phyloP scores from a whole-genome alignment of 2,888 invertebrate genomes.

The Seira sanloemensis region DNA sequence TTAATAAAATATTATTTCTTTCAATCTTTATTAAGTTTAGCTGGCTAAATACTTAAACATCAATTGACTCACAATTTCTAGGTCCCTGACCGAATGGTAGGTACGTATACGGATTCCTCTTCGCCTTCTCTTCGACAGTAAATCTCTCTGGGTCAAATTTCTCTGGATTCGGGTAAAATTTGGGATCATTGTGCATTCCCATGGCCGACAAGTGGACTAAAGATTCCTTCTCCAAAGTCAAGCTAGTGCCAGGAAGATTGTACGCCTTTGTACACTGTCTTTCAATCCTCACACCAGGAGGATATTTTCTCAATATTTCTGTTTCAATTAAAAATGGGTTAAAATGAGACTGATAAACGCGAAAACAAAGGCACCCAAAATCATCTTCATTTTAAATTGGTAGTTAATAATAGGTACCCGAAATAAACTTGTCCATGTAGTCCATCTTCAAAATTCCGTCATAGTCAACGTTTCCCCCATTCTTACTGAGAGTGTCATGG shows the following conservation, averaged over 20 bases:
- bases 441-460: conserved; percentile 62
- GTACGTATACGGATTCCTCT: conserved; percentile 49
- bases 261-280: conserved; percentile 75
- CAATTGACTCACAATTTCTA: conserved; percentile 39
- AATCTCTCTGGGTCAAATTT: conserved; percentile 65
- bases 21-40: background rate
- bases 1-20: background rate
- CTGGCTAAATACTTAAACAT: background rate
- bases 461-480: conserved; percentile 57
- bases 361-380: no score
- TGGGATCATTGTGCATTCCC: conserved; percentile 45
- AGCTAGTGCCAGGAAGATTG: conserved; percentile 59
- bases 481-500: no score
- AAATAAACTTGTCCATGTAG: conserved; percentile 67
- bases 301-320: conserved; percentile 32
- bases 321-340: background rate
- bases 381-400: no score
- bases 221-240: conserved; percentile 41
- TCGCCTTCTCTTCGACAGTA: conserved; percentile 37
- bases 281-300: conserved; percentile 70
- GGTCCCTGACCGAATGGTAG: conserved; percentile 64
- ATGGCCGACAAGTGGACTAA: conserved; percentile 31
- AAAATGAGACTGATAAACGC: no score
- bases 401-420: no score
- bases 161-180: conserved; percentile 56